Conservation (phyloP, 2,797 vertebrate species). For the Lacerta bilineata region DNA sequence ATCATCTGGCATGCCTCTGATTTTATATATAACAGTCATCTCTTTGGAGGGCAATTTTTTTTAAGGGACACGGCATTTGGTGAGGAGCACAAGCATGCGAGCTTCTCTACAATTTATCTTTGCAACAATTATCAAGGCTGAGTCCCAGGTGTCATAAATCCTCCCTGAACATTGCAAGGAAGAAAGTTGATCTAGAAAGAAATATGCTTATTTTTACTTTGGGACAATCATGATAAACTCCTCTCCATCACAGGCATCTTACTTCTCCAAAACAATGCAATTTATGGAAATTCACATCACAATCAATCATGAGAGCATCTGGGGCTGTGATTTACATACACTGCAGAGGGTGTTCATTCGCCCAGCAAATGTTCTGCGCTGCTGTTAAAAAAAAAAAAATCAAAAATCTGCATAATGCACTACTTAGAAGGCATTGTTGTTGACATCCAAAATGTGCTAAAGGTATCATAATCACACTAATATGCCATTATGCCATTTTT, state of each 20-base stretch:
- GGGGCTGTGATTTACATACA: slow-evolving; percentile 6
- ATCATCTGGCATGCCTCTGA: background rate
- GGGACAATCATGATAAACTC: slow-evolving; percentile 22
- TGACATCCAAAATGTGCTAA: slow-evolving; percentile 5
- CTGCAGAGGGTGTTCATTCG: background rate
- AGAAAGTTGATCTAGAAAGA: slow-evolving; percentile 34
- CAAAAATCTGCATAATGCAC: background rate
- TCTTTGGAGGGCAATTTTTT: slow-evolving; percentile 10
- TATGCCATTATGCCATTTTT: slow-evolving; percentile 8
- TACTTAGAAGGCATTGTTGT: slow-evolving; percentile 11
- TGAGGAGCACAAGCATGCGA: slow-evolving; percentile 25
- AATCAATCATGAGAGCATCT: background rate
- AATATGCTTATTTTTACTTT: background rate
- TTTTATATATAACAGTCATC: background rate
- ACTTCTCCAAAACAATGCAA: slow-evolving; percentile 31
- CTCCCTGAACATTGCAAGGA: background rate
- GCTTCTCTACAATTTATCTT: slow-evolving; percentile 20
- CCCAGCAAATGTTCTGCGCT: slow-evolving; percentile 16
- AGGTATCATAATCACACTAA: slow-evolving; percentile 9
- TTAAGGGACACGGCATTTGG: slow-evolving; percentile 23
- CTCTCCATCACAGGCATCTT: background rate
- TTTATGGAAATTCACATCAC: background rate
- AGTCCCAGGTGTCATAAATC: slow-evolving; percentile 14
- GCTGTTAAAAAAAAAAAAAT: slow-evolving; percentile 12
- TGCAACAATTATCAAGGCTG: slow-evolving; percentile 39